These are phyloP conservation scores for Balaeniceps rex DNA, from an alignment of 2,113 vertebrate genomes.

Conservation along the genomic window DNA sequence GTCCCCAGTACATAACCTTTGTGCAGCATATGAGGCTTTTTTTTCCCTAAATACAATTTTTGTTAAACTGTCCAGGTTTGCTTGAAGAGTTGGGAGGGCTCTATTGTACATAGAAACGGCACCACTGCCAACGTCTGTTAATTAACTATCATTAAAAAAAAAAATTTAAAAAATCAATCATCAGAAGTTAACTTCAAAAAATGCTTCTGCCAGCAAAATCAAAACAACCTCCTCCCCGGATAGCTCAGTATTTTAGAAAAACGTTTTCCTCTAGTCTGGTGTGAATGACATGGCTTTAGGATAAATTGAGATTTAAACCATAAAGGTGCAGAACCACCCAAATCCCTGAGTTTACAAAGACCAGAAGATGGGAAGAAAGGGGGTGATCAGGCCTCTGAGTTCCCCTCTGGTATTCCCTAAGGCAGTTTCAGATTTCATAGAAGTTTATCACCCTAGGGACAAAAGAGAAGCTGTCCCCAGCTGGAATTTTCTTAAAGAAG, in stretches of 20 bases:
- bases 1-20: neutral
- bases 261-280: neutral
- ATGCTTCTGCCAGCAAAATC: neutral
- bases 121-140: neutral
- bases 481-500: neutral
- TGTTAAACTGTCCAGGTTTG: neutral
- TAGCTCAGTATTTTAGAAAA: neutral
- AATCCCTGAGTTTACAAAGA: neutral
- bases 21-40: neutral
- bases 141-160: neutral
- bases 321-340: neutral
- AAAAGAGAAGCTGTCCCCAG: neutral
- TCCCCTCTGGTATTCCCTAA: neutral
- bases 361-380: neutral
- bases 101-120: neutral
- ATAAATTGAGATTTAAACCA: neutral
- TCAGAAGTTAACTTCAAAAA: neutral
- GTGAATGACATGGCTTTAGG: neutral
- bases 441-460: neutral
- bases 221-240: neutral
- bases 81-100: neutral
- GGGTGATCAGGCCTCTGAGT: accelerated
- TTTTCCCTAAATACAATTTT: neutral
- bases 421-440: neutral
- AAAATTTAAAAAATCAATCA: neutral